Conservation (phyloP, 1,140 invertebrate genomes). For the Whitmania pigra region DNA sequence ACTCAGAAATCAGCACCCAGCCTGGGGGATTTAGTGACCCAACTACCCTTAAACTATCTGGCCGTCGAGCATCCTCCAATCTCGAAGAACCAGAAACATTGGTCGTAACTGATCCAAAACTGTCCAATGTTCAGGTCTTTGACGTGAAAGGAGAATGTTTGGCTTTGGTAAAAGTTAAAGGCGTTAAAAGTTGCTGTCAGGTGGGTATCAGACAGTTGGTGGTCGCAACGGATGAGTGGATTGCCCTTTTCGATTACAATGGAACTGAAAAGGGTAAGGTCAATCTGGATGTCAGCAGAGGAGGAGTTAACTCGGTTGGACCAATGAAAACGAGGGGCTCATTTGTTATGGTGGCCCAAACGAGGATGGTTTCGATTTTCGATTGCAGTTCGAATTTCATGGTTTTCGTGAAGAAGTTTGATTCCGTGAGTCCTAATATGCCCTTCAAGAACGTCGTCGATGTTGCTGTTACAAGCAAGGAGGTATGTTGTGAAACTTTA, state of each 20-base stretch:
- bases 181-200: not conserved
- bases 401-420: slow-evolving; percentile 2
- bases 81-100: not conserved
- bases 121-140: slow-evolving; percentile 2
- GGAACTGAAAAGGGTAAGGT: not conserved
- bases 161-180: slow-evolving; percentile 6
- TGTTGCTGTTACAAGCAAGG: not conserved
- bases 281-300: not conserved
- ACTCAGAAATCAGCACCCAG: slow-evolving; percentile 7
- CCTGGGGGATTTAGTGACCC: not conserved
- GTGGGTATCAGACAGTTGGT: not conserved
- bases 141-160: slow-evolving; percentile 5
- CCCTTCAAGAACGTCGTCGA: not conserved
- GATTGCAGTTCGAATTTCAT: not conserved
- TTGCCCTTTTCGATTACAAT: not conserved
- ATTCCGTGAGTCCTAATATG: not conserved
- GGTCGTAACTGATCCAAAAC: not conserved
- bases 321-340: not conserved
- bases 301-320: not conserved
- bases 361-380: not conserved
- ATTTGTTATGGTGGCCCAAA: not conserved
- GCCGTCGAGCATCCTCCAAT: not conserved
- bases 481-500: not conserved
- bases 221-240: not conserved
- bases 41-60: not conserved